Conservation (phyloP, 2,888 invertebrate genomes). For the Tortrix viridana region DNA sequence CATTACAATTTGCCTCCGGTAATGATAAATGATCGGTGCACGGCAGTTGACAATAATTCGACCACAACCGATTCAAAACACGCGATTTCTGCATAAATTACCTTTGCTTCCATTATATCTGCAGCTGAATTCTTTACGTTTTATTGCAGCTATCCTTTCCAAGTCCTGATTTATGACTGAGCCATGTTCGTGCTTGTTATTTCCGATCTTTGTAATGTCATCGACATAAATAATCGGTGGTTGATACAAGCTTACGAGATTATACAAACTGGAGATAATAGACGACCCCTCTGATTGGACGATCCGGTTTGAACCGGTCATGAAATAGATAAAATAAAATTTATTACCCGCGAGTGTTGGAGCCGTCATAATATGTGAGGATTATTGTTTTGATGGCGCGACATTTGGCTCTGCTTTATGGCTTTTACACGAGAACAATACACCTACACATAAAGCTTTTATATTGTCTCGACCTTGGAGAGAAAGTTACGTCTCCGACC, state of each 20-base stretch:
- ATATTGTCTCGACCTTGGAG: constrained; percentile 47
- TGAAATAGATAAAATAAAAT: constrained; percentile 20
- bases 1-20: constrained; percentile 42
- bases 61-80: constrained; percentile 47
- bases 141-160: constrained; percentile 10
- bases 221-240: constrained; percentile 42
- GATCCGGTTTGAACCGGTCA: constrained; percentile 43
- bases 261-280: constrained; percentile 29
- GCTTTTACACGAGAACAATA: constrained; percentile 19
- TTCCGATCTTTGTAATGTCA: constrained; percentile 36
- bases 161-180: constrained; percentile 10
- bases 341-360: constrained; percentile 24
- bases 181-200: constrained; percentile 1
- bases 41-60: constrained; percentile 46
- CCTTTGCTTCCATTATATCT: constrained; percentile 22
- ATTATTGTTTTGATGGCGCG: constrained; percentile 23
- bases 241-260: constrained; percentile 13
- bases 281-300: constrained; percentile 41
- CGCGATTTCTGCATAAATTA: constrained; percentile 57
- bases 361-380: constrained; percentile 31
- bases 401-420: constrained; percentile 24
- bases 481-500: constrained; percentile 50
- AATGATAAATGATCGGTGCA: constrained; percentile 49
- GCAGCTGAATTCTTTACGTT: constrained; percentile 18
- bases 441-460: constrained; percentile 25